Base-by-base conservation (phyloP, 2,797 vertebrate species). In the Paratrypauchen microcephalus region DNA sequence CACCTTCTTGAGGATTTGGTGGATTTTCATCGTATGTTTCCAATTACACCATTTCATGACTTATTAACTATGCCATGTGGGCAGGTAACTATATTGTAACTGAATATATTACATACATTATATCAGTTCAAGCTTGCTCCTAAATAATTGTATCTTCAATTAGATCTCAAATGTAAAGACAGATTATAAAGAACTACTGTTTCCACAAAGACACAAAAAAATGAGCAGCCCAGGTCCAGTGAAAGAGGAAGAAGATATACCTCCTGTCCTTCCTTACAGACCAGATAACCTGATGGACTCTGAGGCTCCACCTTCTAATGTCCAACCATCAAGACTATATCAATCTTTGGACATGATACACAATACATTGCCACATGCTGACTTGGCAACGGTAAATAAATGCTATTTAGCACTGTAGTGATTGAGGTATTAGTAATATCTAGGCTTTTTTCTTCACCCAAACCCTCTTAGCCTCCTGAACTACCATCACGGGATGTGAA, bases 1-100 rank as follows among this genome's bases (percentile, higher is more conserved):
- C 16, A 24, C 28, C 88, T 81, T n/a, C 91, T 97, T 48, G 86
- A 93, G 6, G 92, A 94, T 39, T 83, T 97, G 77, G 93, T 96
- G 66, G 82, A 90, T 21, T 95, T 91, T 77, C 89, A 96, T 71
- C 82, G 77, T 23, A 80, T 70, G 58, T 74, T 52, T 73, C 94
- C 94, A 0, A 75, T 96, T 39, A 13, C 48, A 47, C 93, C 93
- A 2, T 92, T 75, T 61, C 84, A 28, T 19, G 91, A 95, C 58
- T 26, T 94, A 70, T 83, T 96, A 68, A 94, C 89, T 2, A 71
- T 85, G 7, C 82, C 95, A 5, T 95, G 94, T 73, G 88, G 85
- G 66, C 93, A 95, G 93, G 93, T 94, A 70, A 55, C 39, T 39
- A 16, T 19, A 28, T 16, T 50, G 13, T 60, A 62, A 23, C n/a